Evolutionary conservation across 2,797 vertebrate species (phyloP).

Genomic region (Lacerta viridis): DNA sequence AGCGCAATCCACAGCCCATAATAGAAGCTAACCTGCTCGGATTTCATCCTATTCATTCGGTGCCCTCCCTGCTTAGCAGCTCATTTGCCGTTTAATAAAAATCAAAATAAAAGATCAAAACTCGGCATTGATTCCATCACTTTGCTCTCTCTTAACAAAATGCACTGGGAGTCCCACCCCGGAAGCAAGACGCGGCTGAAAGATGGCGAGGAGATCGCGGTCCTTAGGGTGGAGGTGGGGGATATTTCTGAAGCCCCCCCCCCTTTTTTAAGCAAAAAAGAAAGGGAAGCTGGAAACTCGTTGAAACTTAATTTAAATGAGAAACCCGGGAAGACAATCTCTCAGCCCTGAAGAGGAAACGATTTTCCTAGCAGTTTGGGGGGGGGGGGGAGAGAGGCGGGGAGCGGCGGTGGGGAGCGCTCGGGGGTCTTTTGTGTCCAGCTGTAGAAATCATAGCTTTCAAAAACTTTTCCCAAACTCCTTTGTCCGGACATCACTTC

Average conservation of each 20-base stretch:
- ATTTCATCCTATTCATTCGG: neutral
- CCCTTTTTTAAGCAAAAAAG: neutral
- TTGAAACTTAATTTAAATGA: neutral
- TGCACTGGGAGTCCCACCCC: neutral
- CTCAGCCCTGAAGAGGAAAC: conserved; percentile 31
- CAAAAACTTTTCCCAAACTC: conserved; percentile 68
- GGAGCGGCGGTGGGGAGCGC: neutral
- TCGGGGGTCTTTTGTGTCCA: conserved; percentile 61
- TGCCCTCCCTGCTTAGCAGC: neutral
- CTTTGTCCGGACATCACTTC: conserved; percentile 72
- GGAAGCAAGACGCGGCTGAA: neutral
- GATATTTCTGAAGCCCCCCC: too few relatives aligned
- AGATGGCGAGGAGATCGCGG: too few relatives aligned
- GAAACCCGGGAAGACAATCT: conserved; percentile 29
- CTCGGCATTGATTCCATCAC: neutral
- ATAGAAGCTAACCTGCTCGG: too few relatives aligned
- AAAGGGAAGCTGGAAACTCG: neutral
- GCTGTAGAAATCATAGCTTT: conserved; percentile 68
- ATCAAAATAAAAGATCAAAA: neutral
- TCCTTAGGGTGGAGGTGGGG: neutral
- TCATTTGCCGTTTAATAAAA: neutral
- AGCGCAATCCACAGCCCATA: too few relatives aligned
- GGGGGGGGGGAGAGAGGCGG: too few relatives aligned
- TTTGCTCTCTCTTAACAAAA: neutral
- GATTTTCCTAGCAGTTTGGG: conserved; percentile 38